Evolutionary conservation across 2,797 vertebrate species (phyloP).

Genomic region (Dromococcyx pavoninus): DNA sequence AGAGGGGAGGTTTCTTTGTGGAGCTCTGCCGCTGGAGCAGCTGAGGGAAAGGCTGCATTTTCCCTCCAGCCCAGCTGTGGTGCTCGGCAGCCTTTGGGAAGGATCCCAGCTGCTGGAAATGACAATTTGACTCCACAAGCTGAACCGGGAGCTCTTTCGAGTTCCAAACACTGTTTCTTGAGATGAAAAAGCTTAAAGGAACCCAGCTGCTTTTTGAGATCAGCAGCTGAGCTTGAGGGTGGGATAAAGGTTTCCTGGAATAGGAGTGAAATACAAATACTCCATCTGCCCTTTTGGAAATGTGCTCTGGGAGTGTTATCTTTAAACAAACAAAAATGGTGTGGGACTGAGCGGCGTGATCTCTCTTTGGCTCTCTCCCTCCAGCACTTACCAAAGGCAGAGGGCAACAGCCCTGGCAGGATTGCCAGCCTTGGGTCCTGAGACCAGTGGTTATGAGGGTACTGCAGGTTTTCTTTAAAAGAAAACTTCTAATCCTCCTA

Average conservation of each 20-base stretch:
- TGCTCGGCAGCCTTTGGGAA: conserved; percentile 9
- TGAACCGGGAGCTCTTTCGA: conserved; percentile 1
- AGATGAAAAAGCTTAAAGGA: conserved; percentile 24
- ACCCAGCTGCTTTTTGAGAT: neutral
- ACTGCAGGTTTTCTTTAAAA: neutral
- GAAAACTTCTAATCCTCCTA: neutral
- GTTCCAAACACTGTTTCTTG: neutral
- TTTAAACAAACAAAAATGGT: neutral
- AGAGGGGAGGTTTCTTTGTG: neutral
- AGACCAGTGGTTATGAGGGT: neutral
- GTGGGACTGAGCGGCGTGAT: fast-evolving
- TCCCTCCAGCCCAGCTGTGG: neutral
- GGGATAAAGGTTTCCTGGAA: neutral
- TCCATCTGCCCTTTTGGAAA: neutral
- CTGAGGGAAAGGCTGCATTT: neutral
- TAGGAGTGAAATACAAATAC: neutral
- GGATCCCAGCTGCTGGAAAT: conserved; percentile 48
- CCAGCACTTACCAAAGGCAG: neutral
- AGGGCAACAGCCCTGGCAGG: neutral
- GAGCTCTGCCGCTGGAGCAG: neutral
- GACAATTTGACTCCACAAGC: conserved; percentile 30
- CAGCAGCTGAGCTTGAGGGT: neutral
- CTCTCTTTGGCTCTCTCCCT: neutral
- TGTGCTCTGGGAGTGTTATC: neutral
- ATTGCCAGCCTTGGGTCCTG: neutral